Base-by-base conservation (phyloP, 2,888 invertebrate genomes). In the Hirtodrosophila duncani region DNA sequence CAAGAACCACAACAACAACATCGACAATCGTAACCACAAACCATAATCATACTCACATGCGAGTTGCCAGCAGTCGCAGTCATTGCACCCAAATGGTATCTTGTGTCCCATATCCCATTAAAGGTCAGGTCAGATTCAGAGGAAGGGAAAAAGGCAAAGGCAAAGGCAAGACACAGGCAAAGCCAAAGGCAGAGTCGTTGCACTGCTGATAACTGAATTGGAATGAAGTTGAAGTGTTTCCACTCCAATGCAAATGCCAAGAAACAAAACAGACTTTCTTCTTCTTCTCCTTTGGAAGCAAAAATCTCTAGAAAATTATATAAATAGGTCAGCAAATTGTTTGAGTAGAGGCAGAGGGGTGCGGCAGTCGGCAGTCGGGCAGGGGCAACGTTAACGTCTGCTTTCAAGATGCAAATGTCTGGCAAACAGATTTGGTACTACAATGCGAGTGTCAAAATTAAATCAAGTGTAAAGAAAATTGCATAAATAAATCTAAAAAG, bases 381-480 rank as follows among this genome's bases (percentile, higher is more conserved):
- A n/a, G n/a, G n/a, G n/a, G n/a, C n/a, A n/a, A n/a, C n/a, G n/a
- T n/a, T n/a, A n/a, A n/a, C n/a, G n/a, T n/a, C n/a, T n/a, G n/a
- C n/a, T n/a, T n/a, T n/a, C 1, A 26, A 63, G 67, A 74, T 79
- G 80, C 77, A 69, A 60, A 79, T 72, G 65, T 58, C 65, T 63
- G 20, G 49, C 63, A 63, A 52, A 60, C 48, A 57, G 44, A 67
- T 58, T 58, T 42, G 24, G 13, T 42, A 20, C 41, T 44, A 27
- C 8, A 37, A 23, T 21, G 18, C 62, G 51, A 41, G 62, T 77
- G 72, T 58, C 75, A 69, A 69, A 72, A 63, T 72, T 30, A 80
- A 75, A 77, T 75, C 80, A 80, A 67, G 74, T 69, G 80, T 63
- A 77, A 67, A 57, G 52, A 67, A 68, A 79, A 45, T 49, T n/a